Evolutionary conservation across 2,113 vertebrate species (phyloP), one percentile per base, ranked within the genome.

Genomic region (Chaetodon trifascialis): DNA sequence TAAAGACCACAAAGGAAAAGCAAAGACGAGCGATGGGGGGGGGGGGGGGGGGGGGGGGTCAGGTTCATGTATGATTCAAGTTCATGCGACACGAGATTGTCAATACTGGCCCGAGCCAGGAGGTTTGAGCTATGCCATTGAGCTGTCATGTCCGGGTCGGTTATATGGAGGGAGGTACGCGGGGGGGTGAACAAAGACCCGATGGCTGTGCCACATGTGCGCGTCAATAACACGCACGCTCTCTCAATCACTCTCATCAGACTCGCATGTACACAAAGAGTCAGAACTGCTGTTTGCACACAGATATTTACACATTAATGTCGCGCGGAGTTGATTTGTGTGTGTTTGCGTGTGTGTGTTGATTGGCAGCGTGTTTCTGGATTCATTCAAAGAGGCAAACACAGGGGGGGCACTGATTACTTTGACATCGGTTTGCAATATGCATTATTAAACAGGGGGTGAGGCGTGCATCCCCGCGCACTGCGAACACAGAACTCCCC

Each of bases 131-230:
- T 46, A 11, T 67, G 60, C 54, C 52, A 68, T 19, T 16, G 79
- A 79, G 69, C 44, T 84, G 87, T 84, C 82, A 81, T 79, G 83
- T 75, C 76, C 30, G 36, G 56, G 66, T 55, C 34, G 36, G 34
- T 42, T 52, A 7, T 62, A 62, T 21, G 19, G 46, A 0, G 10
- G 11, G n/a, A 21, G 10, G n/a, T 1, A 1, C 23, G n/a, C 5
- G 47, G 34, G 0, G 42, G 44, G 17, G 52, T 56, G 76, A 80
- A 91, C 91, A 94, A 93, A 94, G 91, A 94, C 58, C 90, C 71
- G 30, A 82, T 80, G 88, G 89, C 75, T 30, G 23, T 67, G 82
- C 80, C 90, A 92, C 94, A 92, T 88, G 92, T 93, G 94, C 87
- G 70, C 84, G 88, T 93, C 86, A 87, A 90, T 70, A 92, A 90